Evolutionary conservation across 2,113 vertebrate genomes (phyloP).

Genomic region (Engraulis encrasicolus): DNA sequence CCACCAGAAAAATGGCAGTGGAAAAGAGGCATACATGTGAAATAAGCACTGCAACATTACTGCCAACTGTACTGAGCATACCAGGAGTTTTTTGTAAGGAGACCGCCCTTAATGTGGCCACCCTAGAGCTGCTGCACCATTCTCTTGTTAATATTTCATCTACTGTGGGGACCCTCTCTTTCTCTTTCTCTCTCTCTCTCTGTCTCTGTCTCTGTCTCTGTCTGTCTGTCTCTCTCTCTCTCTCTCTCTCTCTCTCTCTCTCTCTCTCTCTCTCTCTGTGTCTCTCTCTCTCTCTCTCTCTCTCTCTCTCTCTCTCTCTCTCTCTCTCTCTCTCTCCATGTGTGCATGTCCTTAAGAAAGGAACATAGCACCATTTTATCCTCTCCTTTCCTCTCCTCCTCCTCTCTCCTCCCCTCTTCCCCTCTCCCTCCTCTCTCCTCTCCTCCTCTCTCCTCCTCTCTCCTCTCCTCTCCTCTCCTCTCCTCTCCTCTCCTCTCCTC

Average conservation of each 20-base stretch:
- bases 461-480: too few relatives aligned
- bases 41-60: too few relatives aligned
- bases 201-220: not conserved
- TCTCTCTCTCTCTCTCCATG: not conserved
- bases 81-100: not conserved
- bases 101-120: not conserved
- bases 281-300: too few relatives aligned
- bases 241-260: not conserved
- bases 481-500: too few relatives aligned
- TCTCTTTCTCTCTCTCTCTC: not conserved
- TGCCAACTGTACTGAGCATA: too few relatives aligned
- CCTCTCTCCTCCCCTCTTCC: too few relatives aligned
- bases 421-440: too few relatives aligned
- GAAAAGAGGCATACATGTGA: too few relatives aligned
- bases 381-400: too few relatives aligned
- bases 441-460: too few relatives aligned
- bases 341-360: not conserved
- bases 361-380: not conserved
- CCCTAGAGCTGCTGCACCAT: not conserved
- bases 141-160: not conserved
- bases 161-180: not conserved
- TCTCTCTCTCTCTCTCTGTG: not conserved
- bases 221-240: not conserved
- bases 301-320: not conserved
- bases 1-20: too few relatives aligned